Percentiles rank a stretch among this genome's conserved stretches.
Conservation (phyloP, 2,797 vertebrate genomes). For the Onychomys arenicola region DNA sequence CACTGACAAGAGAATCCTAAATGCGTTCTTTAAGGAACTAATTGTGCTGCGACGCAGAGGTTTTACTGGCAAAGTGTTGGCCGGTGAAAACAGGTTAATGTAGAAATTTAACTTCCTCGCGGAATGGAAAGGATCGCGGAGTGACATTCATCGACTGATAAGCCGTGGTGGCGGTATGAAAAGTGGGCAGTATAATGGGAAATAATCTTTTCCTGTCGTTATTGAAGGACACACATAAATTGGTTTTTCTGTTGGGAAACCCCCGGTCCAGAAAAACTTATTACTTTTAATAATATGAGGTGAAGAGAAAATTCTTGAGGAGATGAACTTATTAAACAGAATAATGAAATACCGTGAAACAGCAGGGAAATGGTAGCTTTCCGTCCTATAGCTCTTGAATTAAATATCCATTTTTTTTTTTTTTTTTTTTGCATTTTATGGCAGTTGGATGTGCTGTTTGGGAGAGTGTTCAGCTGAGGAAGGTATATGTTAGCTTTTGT, state of each 20-base stretch:
- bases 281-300: conserved; percentile 92
- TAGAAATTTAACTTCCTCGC: conserved; percentile 90
- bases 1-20: conserved; percentile 86
- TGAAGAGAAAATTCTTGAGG: conserved; percentile 90
- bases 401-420: conserved; percentile 82
- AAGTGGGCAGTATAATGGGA: conserved; percentile 90
- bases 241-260: conserved; percentile 91
- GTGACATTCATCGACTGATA: conserved; percentile 91
- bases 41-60: conserved; percentile 85
- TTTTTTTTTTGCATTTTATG: conserved; percentile 80
- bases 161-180: conserved; percentile 88
- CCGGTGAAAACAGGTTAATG: conserved; percentile 89
- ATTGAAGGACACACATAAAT: conserved; percentile 91
- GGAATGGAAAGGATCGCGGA: conserved; percentile 88
- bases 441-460: conserved; percentile 84
- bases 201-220: conserved; percentile 91
- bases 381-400: conserved; percentile 89
- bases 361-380: conserved; percentile 88
- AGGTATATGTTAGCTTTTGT: conserved; percentile 83
- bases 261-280: conserved; percentile 91
- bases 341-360: conserved; percentile 91
- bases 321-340: conserved; percentile 92
- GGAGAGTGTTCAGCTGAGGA: conserved; percentile 85
- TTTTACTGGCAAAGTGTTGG: conserved; percentile 85
- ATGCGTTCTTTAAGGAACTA: conserved; percentile 88